Base-by-base conservation (phyloP, 2,797 vertebrate genomes). In the Erpetoichthys calabaricus region DNA sequence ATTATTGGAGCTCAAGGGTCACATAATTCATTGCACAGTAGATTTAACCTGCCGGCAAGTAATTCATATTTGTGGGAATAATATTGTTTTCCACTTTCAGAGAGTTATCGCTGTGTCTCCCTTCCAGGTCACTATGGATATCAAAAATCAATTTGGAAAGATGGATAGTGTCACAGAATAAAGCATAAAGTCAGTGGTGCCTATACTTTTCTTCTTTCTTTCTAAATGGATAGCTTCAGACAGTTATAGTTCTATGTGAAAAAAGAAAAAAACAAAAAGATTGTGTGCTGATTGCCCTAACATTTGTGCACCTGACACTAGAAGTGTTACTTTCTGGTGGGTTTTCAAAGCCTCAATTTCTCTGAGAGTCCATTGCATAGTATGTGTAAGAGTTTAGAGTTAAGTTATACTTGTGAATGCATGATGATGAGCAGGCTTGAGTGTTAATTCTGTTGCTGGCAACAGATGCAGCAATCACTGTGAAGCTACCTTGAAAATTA, bases 71-170 rank as follows among this genome's bases (percentile, higher is more conserved):
- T 85, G 83, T 87, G 86, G 83, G 80, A 83, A 87, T 86, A 87
- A 88, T 86, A 85, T 84, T 86, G 85, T 87, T 89, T 86, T 86
- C 84, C 85, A 86, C 83, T 87, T 88, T 83, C 82, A 63, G 71
- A 82, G 86, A 87, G 79, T 86, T 85, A 87, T 84, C 75, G 73
- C 83, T 71, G 65, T 81, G 79, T 81, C 83, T 84, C 79, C 79
- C 80, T 86, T 81, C 80, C 86, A 86, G 86, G 86, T 86, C 86
- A 85, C 81, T 82, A 73, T 78, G 84, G 83, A 84, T 80, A 87
- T 87, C 86, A 85, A 85, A 86, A 87, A 87, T 87, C 86, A 85
- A 87, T 89, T 86, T 87, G 82, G 80, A 83, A 82, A 88, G 85
- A 84, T 83, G 84, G 85, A 84, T 84, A 80, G 82, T 81, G 81